Evolutionary conservation across 2,113 vertebrate species (phyloP).

Genomic region (Pithys albifrons): DNA sequence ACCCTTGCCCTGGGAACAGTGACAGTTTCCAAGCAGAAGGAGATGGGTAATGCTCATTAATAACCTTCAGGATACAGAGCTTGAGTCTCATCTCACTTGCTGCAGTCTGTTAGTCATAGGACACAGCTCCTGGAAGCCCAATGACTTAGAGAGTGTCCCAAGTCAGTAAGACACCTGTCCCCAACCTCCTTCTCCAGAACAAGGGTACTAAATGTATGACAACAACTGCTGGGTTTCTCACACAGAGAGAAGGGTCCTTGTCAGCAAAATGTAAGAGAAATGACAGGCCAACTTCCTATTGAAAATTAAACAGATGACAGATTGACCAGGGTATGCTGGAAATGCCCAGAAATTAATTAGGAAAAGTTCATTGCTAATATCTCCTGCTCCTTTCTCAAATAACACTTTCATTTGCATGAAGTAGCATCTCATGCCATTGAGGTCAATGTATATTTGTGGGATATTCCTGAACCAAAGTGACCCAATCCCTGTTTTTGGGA

Average conservation of each 20-base stretch:
- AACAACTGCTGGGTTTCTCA: not conserved
- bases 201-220: rapidly evolving
- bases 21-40: not conserved
- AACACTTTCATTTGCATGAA: not conserved
- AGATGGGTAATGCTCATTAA: not conserved
- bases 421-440: not conserved
- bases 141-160: not conserved
- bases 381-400: not conserved
- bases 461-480: not conserved
- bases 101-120: not conserved
- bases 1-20: not conserved
- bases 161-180: not conserved
- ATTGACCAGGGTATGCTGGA: not conserved
- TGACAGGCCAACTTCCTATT: not conserved
- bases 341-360: not conserved
- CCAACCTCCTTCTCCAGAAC: not conserved
- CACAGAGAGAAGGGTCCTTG: not conserved
- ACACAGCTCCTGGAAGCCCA: not conserved
- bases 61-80: not conserved
- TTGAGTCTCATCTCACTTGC: not conserved
- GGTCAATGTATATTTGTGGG: not conserved
- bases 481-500: not conserved
- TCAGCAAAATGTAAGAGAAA: not conserved
- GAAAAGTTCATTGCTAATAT: not conserved
- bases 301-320: not conserved